These are phyloP conservation scores for Canis aureus DNA, from an alignment of 2,113 vertebrate genomes.

Conservation along the genomic window DNA sequence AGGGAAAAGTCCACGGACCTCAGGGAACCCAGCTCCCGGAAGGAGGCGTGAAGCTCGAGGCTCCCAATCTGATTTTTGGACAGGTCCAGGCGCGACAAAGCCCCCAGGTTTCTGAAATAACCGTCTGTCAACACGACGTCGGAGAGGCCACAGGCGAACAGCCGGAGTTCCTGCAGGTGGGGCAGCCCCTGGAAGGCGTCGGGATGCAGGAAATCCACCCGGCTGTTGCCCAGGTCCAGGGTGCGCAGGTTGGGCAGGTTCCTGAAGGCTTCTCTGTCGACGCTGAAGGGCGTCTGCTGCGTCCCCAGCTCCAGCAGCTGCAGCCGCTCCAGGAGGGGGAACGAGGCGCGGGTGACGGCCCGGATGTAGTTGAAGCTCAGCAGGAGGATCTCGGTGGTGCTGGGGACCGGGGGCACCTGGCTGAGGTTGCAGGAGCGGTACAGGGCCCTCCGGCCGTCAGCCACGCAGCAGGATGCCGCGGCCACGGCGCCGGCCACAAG, in stretches of 20 bases:
- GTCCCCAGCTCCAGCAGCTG: constrained; percentile 83
- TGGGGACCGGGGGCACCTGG: constrained; percentile 88
- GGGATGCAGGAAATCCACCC: constrained; percentile 83
- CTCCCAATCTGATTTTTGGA: constrained; percentile 86
- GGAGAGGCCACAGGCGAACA: constrained; percentile 86
- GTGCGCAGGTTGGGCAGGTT: constrained; percentile 86
- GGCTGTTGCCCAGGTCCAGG: constrained; percentile 88
- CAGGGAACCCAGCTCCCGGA: constrained; percentile 88
- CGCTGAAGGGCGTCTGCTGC: constrained; percentile 84
- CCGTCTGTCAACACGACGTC: constrained; percentile 87
- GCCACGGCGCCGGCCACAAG: constrained; percentile 66
- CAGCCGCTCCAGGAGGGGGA: constrained; percentile 86
- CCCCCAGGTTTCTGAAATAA: constrained; percentile 90
- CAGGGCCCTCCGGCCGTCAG: neutral
- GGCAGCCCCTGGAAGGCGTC: constrained; percentile 91
- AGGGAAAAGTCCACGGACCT: constrained; percentile 84
- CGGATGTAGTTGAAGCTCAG: constrained; percentile 89
- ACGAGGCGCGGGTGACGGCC: constrained; percentile 85
- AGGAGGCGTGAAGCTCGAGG: constrained; percentile 90
- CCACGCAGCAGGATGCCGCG: constrained; percentile 79
- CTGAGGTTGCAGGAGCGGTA: constrained; percentile 82
- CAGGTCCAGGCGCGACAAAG: constrained; percentile 88
- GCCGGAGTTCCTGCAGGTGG: constrained; percentile 83
- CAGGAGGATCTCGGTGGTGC: constrained; percentile 83
- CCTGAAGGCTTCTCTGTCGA: constrained; percentile 90